Base-by-base conservation (phyloP, 2,888 invertebrate genomes). In the Aphelenchoides bicaudatus region DNA sequence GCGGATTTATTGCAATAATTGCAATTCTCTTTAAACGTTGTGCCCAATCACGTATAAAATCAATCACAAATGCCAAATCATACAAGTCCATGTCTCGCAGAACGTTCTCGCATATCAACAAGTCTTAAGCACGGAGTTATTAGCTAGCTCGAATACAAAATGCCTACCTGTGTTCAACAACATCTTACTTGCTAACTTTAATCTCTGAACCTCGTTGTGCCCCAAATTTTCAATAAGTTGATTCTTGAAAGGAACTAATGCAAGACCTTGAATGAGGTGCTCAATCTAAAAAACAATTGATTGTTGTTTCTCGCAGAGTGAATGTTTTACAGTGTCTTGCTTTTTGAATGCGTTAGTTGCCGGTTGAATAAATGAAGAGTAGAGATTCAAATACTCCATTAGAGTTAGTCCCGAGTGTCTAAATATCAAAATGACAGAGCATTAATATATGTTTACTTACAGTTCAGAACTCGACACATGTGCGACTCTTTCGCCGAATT, bases 51-150 rank as follows among this genome's bases (percentile, higher is more conserved):
- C 91, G 85, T 13, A 93, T 82, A 80, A 91, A 93, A 80, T 93
- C 92, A 58, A 93, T 88, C 49, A 93, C 81, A 80, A 93, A 93
- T 81, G 92, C 93, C 0, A 91, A 90, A 78, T 93, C 93, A 74
- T 93, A 92, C 65, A 93, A 91, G 78, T 93, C 92, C 86, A 90
- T 88, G 58, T 88, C 88, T 73, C 86, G 86, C 0, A 89, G 88
- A 0, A 91, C 89, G 81, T 91, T 88, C 80, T 92, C 91, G 57
- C 92, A 82, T 28, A 91, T 85, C 0, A 93, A 84, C 43, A 93
- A 85, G 60, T 91, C 89, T 68, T 47, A 47, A 66, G 47, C 23
- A 25, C n/a, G n/a, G n/a, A n/a, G n/a, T n/a, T n/a, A 16, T 52
- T 1, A 58, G 1, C 27, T 16, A 21, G 10, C 13, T n/a, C n/a